Conservation (phyloP, 2,113 vertebrate species). For the Murina feae region DNA sequence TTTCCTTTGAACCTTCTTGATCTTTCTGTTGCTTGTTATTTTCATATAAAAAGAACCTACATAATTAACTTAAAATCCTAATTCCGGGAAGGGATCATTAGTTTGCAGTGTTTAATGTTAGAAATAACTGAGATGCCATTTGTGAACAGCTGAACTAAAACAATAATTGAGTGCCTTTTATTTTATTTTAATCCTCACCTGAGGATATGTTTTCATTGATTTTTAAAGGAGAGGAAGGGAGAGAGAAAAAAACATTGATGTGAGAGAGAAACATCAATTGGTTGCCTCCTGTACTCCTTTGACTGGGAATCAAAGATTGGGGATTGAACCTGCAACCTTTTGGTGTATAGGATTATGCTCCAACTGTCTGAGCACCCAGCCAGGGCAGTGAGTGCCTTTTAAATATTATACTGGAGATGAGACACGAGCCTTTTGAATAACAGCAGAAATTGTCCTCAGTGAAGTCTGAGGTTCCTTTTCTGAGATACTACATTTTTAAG, state of each 20-base stretch:
- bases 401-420: background rate
- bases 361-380: background rate
- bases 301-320: background rate
- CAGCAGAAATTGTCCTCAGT: background rate
- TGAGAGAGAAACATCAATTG: background rate
- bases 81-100: background rate
- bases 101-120: background rate
- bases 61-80: conserved; percentile 5
- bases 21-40: background rate
- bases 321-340: background rate
- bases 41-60: background rate
- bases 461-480: background rate
- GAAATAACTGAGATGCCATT: background rate
- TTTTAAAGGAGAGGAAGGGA: background rate
- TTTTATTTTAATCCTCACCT: background rate
- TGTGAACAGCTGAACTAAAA: background rate
- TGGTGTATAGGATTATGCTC: background rate
- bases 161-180: background rate
- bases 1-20: background rate
- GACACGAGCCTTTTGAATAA: background rate
- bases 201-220: background rate
- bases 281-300: background rate
- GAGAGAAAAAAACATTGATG: background rate
- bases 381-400: background rate
- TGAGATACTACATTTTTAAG: background rate